phyloP scores from a whole-genome alignment of 1,140 invertebrate genomes.

The Paramacrobiotus metropolitanus region DNA sequence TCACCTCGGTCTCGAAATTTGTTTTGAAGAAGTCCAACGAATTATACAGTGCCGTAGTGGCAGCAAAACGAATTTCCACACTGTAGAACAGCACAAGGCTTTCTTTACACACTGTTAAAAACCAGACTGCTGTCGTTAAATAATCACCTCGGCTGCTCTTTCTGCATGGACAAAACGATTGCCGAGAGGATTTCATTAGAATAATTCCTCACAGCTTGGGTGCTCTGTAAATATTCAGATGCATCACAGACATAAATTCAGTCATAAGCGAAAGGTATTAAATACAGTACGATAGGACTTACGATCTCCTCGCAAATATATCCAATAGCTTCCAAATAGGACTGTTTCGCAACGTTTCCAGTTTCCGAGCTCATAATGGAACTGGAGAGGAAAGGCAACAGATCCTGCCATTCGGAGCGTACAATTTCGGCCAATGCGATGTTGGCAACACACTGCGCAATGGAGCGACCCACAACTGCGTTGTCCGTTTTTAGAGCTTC shows the following conservation, averaged over 20 bases:
- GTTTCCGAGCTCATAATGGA: conserved; percentile 59
- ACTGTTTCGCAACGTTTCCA: conserved; percentile 80
- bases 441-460: conserved; percentile 94
- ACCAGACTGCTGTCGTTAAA: background rate
- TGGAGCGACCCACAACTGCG: conserved; percentile 62
- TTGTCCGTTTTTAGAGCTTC: conserved; percentile 81
- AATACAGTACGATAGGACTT: conserved; percentile 18
- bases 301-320: conserved; percentile 56
- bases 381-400: conserved; percentile 58
- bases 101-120: too few relatives aligned
- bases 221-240: conserved; percentile 36
- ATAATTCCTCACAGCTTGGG: conserved; percentile 64
- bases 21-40: conserved; percentile 94
- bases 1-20: conserved; percentile 85
- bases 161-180: conserved; percentile 91
- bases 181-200: conserved; percentile 93
- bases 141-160: conserved; percentile 40
- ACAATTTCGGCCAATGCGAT: conserved; percentile 89
- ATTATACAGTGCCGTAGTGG: conserved; percentile 88
- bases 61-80: conserved; percentile 42
- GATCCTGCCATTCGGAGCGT: conserved; percentile 40
- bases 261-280: background rate
- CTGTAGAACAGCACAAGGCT: conserved; percentile 17
- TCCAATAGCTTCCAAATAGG: conserved; percentile 86
- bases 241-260: too few relatives aligned